Base-by-base conservation (phyloP, 2,888 invertebrate genomes). In the Lacanobia oleracea region DNA sequence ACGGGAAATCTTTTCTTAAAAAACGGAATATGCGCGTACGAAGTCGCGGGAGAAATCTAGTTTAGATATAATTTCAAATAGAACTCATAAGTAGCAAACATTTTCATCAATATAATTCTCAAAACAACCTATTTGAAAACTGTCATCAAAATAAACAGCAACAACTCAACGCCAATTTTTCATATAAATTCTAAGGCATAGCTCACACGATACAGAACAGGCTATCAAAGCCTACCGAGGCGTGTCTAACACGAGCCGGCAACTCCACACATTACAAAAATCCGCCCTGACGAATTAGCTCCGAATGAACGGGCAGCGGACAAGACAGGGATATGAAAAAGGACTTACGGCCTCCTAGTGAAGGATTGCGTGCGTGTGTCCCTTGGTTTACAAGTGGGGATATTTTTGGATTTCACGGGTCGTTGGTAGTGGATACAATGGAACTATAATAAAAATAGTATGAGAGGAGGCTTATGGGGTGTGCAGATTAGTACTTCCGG, bases 261-360 rank as follows among this genome's bases (percentile, higher is more conserved):
- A 80, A 73, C 43, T 73, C 40, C 51, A 72, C 77, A 71, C 72
- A 50, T 70, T 69, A 78, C 76, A 83, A 77, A 78, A 85, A 81
- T 81, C 77, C 76, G 69, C 67, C 76, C 59, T 10, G 1, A 40
- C 67, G 57, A 62, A 57, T 84, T 80, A 83, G 45, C 48, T 5
- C 1, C 67, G 67, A 62, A 51, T 75, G 83, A 78, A 75, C 77
- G 76, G 37, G 18, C 23, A 43, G n/a, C 14, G 70, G 48, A 51
- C 51, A 67, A 72, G 77, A 77, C 65, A 45, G 51, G 51, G 63
- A 51, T 73, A 63, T 66, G 65, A 70, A 72, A 73, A 62, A 72
- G 59, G 65, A 72, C 57, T 56, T 62, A 50, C 21, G 48, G 48
- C 48, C 48, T 77, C 59, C 33, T 1, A 62, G 56, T 66, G 67